These are phyloP conservation scores for Himantopus leucocephalus DNA, from an alignment of 2,113 vertebrate species.

Conservation along the genomic window DNA sequence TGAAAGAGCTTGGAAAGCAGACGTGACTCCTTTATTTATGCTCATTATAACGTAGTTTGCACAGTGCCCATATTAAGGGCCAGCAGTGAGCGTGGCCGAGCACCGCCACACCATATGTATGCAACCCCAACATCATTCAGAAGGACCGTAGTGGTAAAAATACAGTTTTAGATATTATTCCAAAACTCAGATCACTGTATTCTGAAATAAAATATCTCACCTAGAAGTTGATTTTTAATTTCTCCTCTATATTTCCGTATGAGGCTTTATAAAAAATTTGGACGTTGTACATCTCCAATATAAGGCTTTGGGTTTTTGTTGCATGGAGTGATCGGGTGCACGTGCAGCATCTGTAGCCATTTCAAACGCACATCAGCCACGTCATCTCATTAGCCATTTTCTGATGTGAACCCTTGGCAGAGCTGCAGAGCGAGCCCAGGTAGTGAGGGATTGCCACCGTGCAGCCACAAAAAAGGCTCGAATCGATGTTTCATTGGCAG, in stretches of 20 bases:
- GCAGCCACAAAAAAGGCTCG: neutral
- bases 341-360: neutral
- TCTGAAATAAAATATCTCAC: neutral
- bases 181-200: neutral
- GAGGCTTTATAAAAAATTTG: neutral
- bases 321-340: neutral
- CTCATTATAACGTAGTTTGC: neutral
- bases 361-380: neutral
- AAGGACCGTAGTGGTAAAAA: neutral
- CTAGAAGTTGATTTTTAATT: neutral
- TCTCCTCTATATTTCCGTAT: neutral
- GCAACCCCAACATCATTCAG: neutral
- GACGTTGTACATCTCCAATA: neutral
- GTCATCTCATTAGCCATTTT: neutral
- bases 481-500: neutral
- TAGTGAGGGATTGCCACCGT: neutral
- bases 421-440: neutral
- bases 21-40: neutral
- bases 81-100: neutral
- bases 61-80: neutral
- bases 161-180: neutral
- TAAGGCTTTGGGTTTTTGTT: neutral
- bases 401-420: neutral
- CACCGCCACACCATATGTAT: fast-evolving
- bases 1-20: neutral